phyloP scores from a whole-genome alignment of 2,888 invertebrate genomes.

The Erebia ligea region DNA sequence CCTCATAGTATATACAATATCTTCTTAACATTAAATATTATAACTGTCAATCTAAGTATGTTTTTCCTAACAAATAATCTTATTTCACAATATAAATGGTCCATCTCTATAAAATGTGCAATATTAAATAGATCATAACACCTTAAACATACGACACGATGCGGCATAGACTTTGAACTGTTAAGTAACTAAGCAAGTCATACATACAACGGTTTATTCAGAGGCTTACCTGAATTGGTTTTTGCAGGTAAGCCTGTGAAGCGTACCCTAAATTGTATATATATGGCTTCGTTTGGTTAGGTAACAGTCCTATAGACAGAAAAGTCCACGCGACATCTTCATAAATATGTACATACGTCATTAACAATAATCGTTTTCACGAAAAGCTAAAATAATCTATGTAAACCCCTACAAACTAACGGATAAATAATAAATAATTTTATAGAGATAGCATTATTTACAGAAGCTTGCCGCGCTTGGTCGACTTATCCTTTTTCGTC shows the following conservation, averaged over 20 bases:
- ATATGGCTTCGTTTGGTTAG: neutral
- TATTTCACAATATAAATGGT: slow-evolving; percentile 55
- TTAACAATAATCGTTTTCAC: slow-evolving; percentile 57
- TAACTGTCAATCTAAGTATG: slow-evolving; percentile 42
- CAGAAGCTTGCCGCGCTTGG: slow-evolving; percentile 74
- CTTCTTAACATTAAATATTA: slow-evolving; percentile 54
- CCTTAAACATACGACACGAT: slow-evolving; percentile 40
- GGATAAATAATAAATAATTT: slow-evolving; percentile 80
- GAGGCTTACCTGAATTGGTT: neutral
- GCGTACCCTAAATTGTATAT: neutral
- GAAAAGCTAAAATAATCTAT: slow-evolving; percentile 45
- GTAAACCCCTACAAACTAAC: slow-evolving; percentile 61
- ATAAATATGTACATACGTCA: slow-evolving; percentile 43
- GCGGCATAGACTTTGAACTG: slow-evolving; percentile 26
- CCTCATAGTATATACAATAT: slow-evolving; percentile 53
- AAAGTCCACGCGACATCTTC: slow-evolving; percentile 16
- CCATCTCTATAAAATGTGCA: slow-evolving; percentile 42
- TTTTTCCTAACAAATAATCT: slow-evolving; percentile 47
- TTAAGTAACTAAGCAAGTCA: slow-evolving; percentile 1
- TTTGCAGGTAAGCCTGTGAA: neutral
- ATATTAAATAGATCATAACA: slow-evolving; percentile 47
- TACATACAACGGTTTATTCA: neutral
- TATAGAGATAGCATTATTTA: slow-evolving; percentile 74
- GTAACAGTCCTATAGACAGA: slow-evolving; percentile 21
- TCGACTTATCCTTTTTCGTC: slow-evolving; percentile 49